Evolutionary conservation across 1,140 invertebrate species (phyloP), one percentile per base, ranked within the genome.

Genomic region (Drosophila nebulosa): DNA sequence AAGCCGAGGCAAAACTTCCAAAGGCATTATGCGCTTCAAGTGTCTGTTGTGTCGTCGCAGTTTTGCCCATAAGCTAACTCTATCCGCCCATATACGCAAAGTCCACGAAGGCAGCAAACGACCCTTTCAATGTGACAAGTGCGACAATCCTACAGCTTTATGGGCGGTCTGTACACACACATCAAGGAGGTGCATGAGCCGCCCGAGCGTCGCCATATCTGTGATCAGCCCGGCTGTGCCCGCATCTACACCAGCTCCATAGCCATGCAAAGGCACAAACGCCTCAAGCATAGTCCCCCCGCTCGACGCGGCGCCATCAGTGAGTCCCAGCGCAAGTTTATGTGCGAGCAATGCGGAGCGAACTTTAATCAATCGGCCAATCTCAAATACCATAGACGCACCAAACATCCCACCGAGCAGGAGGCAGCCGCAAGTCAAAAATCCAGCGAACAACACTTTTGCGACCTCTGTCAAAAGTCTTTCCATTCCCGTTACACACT

Each of bases 101-200:
- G 85, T 90, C 7, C 89, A 90, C 30, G 89, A 90, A 67, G 89
- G 89, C 30, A 73, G 50, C 30, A 89, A 88, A 50, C 70, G 85
- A 0, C 85, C 89, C 4, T 90, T 84, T 12, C 62, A 90, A 36
- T 90, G 89, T 51, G 77, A 84, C 36, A 72, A 81, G n/a, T 90
- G 89, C 55, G 89, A 89, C 22, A 90, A 58, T 57, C 81, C 0
- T 90, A 90, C 60, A 85, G 72, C 26, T 90, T 89, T n/a, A 78
- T 90, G 68, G 89, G 89, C 26, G 89, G 89, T 9, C 76, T 90
- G 6, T 90, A 89, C 21, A 90, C 89, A 2, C 89, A 90, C 60
- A 90, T 90, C 18, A 77, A 78, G 18, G 89, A 90, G 68, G 67
- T 90, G 4, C 89, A 90, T 32, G 75, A 72, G 4, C 64, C 76